Evolutionary conservation across 2,888 invertebrate species (phyloP), one percentile per base, ranked within the genome.

Genomic region (Eristalis tenax): DNA sequence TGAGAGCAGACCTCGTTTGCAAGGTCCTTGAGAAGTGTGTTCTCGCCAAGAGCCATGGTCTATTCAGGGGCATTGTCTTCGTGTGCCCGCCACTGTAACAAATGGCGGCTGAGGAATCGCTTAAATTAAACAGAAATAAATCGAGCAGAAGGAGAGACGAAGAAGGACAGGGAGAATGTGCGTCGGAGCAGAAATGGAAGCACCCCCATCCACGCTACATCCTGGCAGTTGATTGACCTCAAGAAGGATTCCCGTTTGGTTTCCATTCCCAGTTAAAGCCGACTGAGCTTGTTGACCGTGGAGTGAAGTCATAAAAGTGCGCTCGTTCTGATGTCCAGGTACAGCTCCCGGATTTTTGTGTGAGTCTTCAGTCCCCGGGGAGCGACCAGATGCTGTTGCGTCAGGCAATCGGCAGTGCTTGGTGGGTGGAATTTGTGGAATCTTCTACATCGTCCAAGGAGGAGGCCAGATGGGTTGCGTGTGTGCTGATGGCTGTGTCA

Each of bases 71-170:
- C 59, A 23, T 22, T 23, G 10, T 15, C 57, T 2, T 2, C 23
- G 59, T n/a, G 26, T 26, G 59, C 26, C 11, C 13, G 26, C 23
- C 68, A 65, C 81, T 80, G 76, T 40, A 81, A 69, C 81, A 69
- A 84, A 84, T 65, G 75, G 64, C 63, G 70, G 43, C 77, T 66
- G 70, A 80, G 70, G 76, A 81, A 77, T 85, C 71, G 80, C 70
- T 76, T 81, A 76, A 84, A 61, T 84, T 61, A 71, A 84, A 76
- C 71, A 84, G 80, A 80, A 76, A 75, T 59, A 40, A 75, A 65
- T 43, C 65, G 40, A 76, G 50, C 61, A 71, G 35, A 59, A 64
- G 61, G 57, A 57, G 6, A 56, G 22, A 22, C 32, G 66, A 59
- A 59, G 32, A 57, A 71, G 32, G 11, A 76, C 56, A 15, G 10